Evolutionary conservation across 2,113 vertebrate genomes (phyloP).

Genomic region (Sterrhoptilus dennistouni): DNA sequence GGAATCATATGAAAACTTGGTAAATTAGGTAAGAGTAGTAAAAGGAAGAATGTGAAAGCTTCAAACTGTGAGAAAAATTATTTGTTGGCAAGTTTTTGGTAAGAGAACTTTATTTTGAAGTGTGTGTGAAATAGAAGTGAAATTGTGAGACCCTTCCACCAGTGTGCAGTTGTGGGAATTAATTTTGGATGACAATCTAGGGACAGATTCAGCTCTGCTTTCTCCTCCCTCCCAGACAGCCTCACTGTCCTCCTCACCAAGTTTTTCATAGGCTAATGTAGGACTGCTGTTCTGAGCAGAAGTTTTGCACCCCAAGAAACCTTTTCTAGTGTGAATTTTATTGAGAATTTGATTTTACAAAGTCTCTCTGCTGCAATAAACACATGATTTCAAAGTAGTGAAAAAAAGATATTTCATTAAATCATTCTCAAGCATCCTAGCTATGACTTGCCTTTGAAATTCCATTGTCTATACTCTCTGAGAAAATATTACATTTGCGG

Average conservation of each 20-base stretch:
- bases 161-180: not conserved
- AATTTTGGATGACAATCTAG: not conserved
- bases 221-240: not conserved
- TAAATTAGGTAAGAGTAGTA: not conserved
- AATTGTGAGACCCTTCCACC: not conserved
- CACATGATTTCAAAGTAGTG: not conserved
- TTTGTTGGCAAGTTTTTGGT: not conserved
- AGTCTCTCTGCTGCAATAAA: not conserved
- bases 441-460: not conserved
- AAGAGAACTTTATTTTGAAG: not conserved
- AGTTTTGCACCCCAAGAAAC: not conserved
- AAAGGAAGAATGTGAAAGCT: not conserved
- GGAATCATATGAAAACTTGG: not conserved
- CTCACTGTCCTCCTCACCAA: not conserved
- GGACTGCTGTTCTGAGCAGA: not conserved
- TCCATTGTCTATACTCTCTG: not conserved
- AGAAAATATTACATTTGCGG: not conserved
- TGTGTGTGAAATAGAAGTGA: not conserved
- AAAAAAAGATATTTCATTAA: not conserved
- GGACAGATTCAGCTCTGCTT: not conserved
- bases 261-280: not conserved
- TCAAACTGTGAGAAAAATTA: not conserved
- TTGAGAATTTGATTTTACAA: not conserved
- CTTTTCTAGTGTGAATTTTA: not conserved
- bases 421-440: not conserved